These are phyloP conservation scores for Calephelis virginiensis DNA, from an alignment of 1,140 invertebrate genomes.

Conservation along the genomic window DNA sequence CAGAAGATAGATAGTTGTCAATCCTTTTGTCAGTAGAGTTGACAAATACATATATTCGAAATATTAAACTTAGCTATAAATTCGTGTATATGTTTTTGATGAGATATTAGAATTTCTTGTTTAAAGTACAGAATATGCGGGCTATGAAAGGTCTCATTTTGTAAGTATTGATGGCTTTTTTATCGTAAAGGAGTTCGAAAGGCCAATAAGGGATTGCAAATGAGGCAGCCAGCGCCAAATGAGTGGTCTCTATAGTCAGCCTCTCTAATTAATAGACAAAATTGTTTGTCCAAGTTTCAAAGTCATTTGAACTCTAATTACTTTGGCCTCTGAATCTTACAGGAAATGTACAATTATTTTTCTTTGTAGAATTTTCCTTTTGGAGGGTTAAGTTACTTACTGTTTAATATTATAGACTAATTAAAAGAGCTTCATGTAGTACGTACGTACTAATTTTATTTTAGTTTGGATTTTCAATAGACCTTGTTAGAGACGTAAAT, in stretches of 20 bases:
- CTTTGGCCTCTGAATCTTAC: conserved; percentile 35
- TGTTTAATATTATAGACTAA: conserved; percentile 23
- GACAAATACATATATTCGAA: no score
- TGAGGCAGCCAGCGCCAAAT: conserved; percentile 43
- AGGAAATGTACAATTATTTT: conserved; percentile 24
- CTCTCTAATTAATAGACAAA: conserved; percentile 58
- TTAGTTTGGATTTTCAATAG: neutral
- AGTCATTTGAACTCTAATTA: conserved; percentile 46
- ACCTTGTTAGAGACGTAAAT: no score
- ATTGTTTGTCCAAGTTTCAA: conserved; percentile 54
- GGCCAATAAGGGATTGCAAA: conserved; percentile 57
- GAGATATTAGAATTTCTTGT: neutral
- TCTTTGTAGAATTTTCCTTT: conserved; percentile 21
- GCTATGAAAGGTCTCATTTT: neutral
- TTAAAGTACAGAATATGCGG: neutral
- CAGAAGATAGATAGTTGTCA: no score
- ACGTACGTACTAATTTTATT: conserved; percentile 2
- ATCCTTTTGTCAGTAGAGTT: no score
- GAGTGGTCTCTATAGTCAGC: conserved; percentile 33
- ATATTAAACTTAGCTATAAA: no score
- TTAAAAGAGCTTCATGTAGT: neutral
- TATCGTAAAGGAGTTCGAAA: conserved; percentile 16
- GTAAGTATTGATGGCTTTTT: conserved; percentile 14
- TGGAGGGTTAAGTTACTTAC: conserved; percentile 11
- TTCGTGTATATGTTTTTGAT: neutral